phyloP scores from a whole-genome alignment of 2,113 vertebrate genomes.

The Bagarius yarrelli region DNA sequence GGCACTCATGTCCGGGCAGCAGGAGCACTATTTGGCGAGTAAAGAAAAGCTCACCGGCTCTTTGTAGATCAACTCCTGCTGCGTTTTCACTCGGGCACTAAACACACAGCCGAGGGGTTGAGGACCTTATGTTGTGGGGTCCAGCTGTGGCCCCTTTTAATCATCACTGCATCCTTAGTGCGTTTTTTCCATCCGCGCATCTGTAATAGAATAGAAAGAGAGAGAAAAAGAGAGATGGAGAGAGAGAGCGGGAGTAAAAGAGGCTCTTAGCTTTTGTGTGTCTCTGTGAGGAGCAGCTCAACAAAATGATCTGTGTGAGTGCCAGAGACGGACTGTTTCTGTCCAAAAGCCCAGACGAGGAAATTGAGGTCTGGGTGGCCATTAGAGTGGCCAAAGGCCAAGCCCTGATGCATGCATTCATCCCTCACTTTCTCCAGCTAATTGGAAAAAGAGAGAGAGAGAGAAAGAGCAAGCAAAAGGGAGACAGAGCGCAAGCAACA shows the following conservation, averaged over 20 bases:
- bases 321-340: constrained; percentile 46
- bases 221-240: constrained; percentile 24
- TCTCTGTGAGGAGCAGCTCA: constrained; percentile 48
- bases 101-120: constrained; percentile 60
- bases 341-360: constrained; percentile 48
- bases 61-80: constrained; percentile 64
- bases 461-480: constrained; percentile 39
- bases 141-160: constrained; percentile 55
- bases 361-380: constrained; percentile 56
- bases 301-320: constrained; percentile 34
- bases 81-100: constrained; percentile 65
- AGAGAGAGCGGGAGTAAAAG: constrained; percentile 20
- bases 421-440: constrained; percentile 59
- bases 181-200: neutral
- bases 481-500: constrained; percentile 29
- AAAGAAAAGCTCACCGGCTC: constrained; percentile 58
- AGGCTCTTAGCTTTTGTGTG: constrained; percentile 44
- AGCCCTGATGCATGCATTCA: constrained; percentile 68
- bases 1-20: constrained; percentile 61
- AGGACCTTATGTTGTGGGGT: constrained; percentile 55
- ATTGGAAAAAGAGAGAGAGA: constrained; percentile 30
- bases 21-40: constrained; percentile 66
- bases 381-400: constrained; percentile 77
- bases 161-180: constrained; percentile 21
- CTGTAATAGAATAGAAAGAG: constrained; percentile 29